A percentile compares a stretch with the other conserved stretches of the same genome.
Conservation (phyloP, 2,113 vertebrate species). For the Lontra canadensis region DNA sequence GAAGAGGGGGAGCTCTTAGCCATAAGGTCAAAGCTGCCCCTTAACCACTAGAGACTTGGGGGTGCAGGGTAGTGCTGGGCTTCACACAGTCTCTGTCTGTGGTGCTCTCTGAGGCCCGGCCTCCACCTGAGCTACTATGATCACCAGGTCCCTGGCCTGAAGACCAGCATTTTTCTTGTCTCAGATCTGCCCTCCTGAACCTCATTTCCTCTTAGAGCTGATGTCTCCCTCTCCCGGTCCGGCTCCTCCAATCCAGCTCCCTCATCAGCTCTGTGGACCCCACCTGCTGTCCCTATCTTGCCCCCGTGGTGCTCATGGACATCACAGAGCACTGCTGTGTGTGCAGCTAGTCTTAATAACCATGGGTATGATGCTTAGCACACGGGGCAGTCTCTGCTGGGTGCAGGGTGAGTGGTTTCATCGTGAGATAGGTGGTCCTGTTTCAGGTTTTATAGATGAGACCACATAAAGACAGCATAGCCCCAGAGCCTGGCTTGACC, state of each 20-base stretch:
- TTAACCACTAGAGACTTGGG: neutral
- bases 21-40: neutral
- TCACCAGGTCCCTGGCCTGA: neutral
- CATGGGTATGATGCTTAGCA: neutral
- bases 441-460: neutral
- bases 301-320: neutral
- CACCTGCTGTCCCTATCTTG: neutral
- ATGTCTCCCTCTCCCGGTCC: neutral
- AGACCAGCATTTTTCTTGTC: neutral
- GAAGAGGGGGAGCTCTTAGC: neutral
- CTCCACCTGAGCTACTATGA: neutral
- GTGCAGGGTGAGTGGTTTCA: neutral
- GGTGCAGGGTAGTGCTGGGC: neutral
- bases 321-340: neutral
- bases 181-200: neutral
- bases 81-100: no score
- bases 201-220: neutral
- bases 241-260: neutral
- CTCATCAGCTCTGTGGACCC: neutral
- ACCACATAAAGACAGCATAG: neutral
- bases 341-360: neutral
- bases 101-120: neutral
- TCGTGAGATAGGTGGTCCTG: neutral
- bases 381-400: neutral
- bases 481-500: neutral